These are phyloP conservation scores for Argyrosomus japonicus DNA, from an alignment of 2,113 vertebrate species.

Conservation along the genomic window DNA sequence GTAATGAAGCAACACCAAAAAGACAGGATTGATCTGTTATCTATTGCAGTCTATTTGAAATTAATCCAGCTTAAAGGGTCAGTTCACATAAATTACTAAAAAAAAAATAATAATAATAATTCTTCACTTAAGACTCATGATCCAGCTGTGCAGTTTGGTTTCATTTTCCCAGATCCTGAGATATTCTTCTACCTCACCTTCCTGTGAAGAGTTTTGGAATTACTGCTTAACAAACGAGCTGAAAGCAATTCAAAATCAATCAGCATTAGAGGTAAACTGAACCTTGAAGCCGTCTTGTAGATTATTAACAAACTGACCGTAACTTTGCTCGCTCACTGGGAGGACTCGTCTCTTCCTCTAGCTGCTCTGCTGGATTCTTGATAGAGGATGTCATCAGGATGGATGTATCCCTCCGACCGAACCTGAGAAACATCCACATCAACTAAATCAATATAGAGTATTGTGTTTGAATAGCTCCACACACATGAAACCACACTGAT, in stretches of 20 bases:
- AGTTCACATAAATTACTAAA: background rate
- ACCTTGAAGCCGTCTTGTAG: background rate
- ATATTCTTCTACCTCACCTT: background rate
- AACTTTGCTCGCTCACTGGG: slow-evolving; percentile 67
- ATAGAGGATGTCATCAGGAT: slow-evolving; percentile 81
- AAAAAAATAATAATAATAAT: no score
- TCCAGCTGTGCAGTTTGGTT: background rate
- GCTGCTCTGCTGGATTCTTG: slow-evolving; percentile 70
- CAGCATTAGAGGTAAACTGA: background rate
- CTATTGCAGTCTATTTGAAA: background rate
- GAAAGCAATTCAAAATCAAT: no score
- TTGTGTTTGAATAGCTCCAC: background rate
- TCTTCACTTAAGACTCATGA: background rate
- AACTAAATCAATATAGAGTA: background rate
- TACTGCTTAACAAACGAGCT: background rate
- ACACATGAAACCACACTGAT: background rate
- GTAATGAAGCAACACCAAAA: background rate
- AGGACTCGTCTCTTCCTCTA: slow-evolving; percentile 37
- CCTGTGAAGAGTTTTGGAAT: background rate
- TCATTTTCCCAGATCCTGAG: background rate
- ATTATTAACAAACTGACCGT: slow-evolving; percentile 72
- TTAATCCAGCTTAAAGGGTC: background rate
- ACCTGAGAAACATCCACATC: slow-evolving; percentile 69
- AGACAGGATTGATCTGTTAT: background rate
- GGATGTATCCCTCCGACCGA: slow-evolving; percentile 81